Evolutionary conservation across 1,140 invertebrate species (phyloP).

Genomic region (Pararge aegeria): DNA sequence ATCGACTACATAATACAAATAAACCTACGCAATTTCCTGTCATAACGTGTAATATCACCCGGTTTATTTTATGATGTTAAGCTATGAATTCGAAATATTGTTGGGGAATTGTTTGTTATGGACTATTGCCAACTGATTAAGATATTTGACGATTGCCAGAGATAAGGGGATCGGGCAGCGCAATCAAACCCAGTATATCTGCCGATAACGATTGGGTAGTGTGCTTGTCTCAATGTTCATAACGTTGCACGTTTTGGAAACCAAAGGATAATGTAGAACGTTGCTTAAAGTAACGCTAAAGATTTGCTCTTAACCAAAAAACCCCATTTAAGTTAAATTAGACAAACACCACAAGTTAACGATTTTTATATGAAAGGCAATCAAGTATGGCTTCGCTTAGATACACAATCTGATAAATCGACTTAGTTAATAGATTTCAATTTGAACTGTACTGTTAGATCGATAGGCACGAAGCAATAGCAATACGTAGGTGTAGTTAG

Average conservation of each 20-base stretch:
- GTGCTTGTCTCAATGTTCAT: neutral
- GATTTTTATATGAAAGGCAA: neutral
- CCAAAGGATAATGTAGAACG: no score
- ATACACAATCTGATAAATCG: neutral
- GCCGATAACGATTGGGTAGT: neutral
- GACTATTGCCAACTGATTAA: conserved; percentile 11
- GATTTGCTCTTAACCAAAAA: no score
- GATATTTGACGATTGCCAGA: conserved; percentile 10
- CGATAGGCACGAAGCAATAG: neutral
- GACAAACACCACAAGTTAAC: no score
- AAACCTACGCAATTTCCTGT: neutral
- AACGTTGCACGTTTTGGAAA: no score
- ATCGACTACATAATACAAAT: neutral
- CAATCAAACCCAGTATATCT: conserved; percentile 16
- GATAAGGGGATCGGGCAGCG: conserved; percentile 16
- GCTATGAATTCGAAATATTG: neutral
- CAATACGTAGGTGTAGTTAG: conserved; percentile 9
- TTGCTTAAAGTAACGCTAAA: no score
- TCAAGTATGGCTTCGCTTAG: neutral
- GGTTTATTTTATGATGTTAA: neutral
- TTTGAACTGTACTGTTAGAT: neutral
- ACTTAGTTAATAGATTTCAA: neutral
- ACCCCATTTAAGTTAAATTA: no score
- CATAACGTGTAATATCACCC: neutral
- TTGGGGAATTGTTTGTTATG: conserved; percentile 3